A percentile compares a stretch with the other conserved stretches of the same genome.
Evolutionary conservation across 2,888 invertebrate species (phyloP).

Genomic region (Plagodis pulveraria): DNA sequence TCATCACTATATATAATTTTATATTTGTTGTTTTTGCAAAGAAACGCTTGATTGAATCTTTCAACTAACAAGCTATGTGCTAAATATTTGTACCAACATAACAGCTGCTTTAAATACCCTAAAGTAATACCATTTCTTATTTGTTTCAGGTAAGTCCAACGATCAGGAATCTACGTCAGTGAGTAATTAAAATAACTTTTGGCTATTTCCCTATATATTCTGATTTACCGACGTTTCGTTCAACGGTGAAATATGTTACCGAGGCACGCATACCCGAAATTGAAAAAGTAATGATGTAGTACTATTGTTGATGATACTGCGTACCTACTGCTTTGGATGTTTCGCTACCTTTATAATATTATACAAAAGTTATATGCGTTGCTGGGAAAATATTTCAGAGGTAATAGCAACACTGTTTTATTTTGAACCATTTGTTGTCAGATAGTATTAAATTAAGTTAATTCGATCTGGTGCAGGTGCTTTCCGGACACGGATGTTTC

Average conservation of each 20-base stretch:
- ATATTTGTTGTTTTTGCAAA: too few species aligned
- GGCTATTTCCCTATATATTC: slow-evolving; percentile 29
- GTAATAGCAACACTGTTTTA: too few species aligned
- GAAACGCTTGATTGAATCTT: not conserved
- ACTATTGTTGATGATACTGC: not conserved
- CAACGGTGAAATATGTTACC: slow-evolving; percentile 39
- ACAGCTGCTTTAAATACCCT: slow-evolving; percentile 29
- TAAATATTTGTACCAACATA: slow-evolving; percentile 10
- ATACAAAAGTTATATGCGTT: too few species aligned
- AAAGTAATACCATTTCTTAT: slow-evolving; percentile 35
- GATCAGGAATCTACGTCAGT: slow-evolving; percentile 36
- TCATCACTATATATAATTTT: too few species aligned
- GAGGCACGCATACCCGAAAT: slow-evolving; percentile 16
- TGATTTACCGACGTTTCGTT: slow-evolving; percentile 39
- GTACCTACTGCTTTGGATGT: not conserved
- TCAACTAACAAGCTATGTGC: slow-evolving; percentile 4
- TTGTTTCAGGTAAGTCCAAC: slow-evolving; percentile 60
- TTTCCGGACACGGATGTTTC: too few species aligned
- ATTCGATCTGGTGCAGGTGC: too few species aligned
- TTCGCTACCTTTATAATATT: too few species aligned
- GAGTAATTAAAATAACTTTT: slow-evolving; percentile 49
- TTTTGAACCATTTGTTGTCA: too few species aligned
- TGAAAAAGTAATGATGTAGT: slow-evolving; percentile 15
- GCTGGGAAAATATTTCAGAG: too few species aligned
- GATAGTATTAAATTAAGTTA: too few species aligned